Evolutionary conservation across 2,797 vertebrate genomes (phyloP), one percentile per base, ranked within the genome.

Genomic region (Centropyge bicolor): DNA sequence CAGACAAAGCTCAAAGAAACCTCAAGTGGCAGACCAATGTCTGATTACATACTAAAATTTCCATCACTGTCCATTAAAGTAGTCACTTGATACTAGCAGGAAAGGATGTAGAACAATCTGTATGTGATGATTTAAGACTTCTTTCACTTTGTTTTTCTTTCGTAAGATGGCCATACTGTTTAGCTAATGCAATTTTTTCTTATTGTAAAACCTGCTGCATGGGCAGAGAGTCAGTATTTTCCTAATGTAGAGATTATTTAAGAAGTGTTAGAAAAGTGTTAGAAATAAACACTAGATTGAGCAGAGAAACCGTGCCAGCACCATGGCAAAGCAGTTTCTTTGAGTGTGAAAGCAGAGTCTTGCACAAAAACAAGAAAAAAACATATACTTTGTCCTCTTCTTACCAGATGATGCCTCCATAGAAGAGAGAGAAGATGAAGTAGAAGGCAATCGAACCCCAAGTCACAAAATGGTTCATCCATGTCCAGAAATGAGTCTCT

Each of bases 361-460:
- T 38, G 46, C 22, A 75, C 19, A 40, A 46, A 9, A 43, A 27
- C 6, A 22, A n/a, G 1, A 0, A 13, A 48, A 31, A 57, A 31
- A 35, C 13, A 14, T 4, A 0, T 55, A 36, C 43, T 17, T 14
- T 65, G 2, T 66, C 0, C 14, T 54, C 14, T 45, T 82, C 96
- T 96, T 88, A 99, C 98, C 98, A 99, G 91, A 99, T 96, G 93
- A 99, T 98, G 85, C 98, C 98, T 81, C 98, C 98, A 75, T 99
- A 99, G 95, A 99, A 99, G 86, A 99, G 95, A 72, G 98, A 99
- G 94, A 99, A 99, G 93, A 97, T 94, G 92, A 99, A 98, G 93
- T 99, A 99, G 95, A 99, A 99, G 59, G 95, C 95, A 81, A 99
- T 97, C 62, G 98, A 99, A 74, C 98, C 98, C 98, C 98, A 99